Evolutionary conservation across 2,888 invertebrate species (phyloP).

Genomic region (Andrena dorsata): DNA sequence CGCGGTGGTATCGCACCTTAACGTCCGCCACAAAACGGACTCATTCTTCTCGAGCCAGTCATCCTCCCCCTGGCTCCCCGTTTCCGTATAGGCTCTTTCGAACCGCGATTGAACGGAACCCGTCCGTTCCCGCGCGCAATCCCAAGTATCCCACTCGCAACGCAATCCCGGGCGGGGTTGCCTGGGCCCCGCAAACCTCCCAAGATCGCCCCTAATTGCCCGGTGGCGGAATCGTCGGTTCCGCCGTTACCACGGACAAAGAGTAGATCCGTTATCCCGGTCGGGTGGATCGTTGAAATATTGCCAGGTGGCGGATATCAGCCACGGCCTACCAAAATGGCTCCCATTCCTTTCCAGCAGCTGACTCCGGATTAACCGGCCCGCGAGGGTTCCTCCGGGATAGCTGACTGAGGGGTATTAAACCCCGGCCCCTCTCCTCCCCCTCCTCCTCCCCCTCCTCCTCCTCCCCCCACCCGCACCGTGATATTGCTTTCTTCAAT

Average conservation of each 20-base stretch:
- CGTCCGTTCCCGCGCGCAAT: not conserved
- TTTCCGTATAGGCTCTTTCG: slow-evolving; percentile 8
- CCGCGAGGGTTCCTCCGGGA: slow-evolving; percentile 66
- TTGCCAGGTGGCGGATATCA: slow-evolving; percentile 76
- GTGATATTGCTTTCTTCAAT: slow-evolving; percentile 76
- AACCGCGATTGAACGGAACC: slow-evolving; percentile 22
- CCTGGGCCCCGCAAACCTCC: not conserved
- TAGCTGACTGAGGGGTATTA: slow-evolving; percentile 73
- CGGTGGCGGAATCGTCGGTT: slow-evolving; percentile 48
- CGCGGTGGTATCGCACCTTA: no score
- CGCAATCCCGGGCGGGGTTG: slow-evolving; percentile 8
- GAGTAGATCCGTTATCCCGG: slow-evolving; percentile 63
- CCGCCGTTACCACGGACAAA: slow-evolving; percentile 63
- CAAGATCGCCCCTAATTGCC: slow-evolving; percentile 63
- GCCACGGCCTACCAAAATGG: slow-evolving; percentile 69
- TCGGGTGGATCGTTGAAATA: slow-evolving; percentile 73
- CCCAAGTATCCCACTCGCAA: not conserved
- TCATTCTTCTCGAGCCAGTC: not conserved
- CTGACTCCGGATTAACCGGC: slow-evolving; percentile 75
- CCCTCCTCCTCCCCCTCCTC: no score
- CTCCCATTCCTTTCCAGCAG: slow-evolving; percentile 76
- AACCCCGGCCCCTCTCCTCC: slow-evolving; percentile 39
- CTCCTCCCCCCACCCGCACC: not conserved
- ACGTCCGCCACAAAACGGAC: not conserved
- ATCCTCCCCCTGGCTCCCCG: not conserved